Evolutionary conservation across 1,140 invertebrate genomes (phyloP).

Genomic region (Monochamus saltuarius): DNA sequence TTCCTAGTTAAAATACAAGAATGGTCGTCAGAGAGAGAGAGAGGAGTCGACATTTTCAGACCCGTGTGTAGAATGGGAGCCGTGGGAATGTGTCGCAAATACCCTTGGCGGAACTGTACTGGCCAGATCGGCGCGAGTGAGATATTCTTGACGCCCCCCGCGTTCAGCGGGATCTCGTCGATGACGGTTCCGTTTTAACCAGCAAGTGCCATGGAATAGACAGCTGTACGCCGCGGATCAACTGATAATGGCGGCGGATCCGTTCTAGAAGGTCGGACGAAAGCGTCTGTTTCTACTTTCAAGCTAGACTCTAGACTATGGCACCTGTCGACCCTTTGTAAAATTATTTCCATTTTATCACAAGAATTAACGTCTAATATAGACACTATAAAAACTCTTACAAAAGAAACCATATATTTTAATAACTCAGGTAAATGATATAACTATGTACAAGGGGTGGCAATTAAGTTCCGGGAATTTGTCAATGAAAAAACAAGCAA

Average conservation of each 20-base stretch:
- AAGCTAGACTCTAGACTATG: no score
- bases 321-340: no score
- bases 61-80: slow-evolving; percentile 39
- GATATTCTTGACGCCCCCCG: slow-evolving; percentile 38
- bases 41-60: slow-evolving; percentile 43
- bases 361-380: no score
- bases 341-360: no score
- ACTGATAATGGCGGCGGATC: neutral
- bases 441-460: no score
- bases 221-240: neutral
- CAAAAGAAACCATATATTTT: no score
- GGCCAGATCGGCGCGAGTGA: slow-evolving; percentile 39
- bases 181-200: slow-evolving; percentile 38
- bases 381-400: no score
- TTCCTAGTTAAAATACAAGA: slow-evolving; percentile 28
- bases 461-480: no score
- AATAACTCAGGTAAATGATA: no score
- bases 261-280: neutral
- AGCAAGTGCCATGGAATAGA: neutral
- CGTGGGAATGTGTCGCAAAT: slow-evolving; percentile 43
- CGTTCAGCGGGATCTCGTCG: slow-evolving; percentile 30
- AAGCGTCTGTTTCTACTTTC: neutral
- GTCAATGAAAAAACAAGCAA: no score
- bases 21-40: slow-evolving; percentile 8
- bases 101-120: slow-evolving; percentile 44